phyloP scores from a whole-genome alignment of 2,797 vertebrate genomes.

The Poecilia gillii region DNA sequence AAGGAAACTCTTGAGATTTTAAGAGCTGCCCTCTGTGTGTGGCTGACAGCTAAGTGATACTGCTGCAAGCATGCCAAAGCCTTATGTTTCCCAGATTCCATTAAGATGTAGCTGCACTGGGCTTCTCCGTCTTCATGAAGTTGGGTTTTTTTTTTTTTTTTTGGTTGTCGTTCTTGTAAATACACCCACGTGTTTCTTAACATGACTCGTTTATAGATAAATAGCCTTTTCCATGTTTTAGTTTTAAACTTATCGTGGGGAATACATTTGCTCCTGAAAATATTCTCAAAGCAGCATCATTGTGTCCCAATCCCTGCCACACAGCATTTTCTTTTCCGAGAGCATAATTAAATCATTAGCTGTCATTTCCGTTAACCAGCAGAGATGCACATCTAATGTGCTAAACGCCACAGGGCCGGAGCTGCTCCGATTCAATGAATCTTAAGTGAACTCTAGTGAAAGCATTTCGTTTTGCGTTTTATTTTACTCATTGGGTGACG shows the following conservation, averaged over 20 bases:
- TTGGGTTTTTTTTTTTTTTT: not conserved
- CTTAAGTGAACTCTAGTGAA: conserved; percentile 56
- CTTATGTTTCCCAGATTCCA: conserved; percentile 69
- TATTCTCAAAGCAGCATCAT: conserved; percentile 12
- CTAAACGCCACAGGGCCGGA: conserved; percentile 57
- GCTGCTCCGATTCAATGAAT: conserved; percentile 59
- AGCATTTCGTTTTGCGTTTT: conserved; percentile 43
- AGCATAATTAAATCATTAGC: conserved; percentile 64
- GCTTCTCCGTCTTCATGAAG: conserved; percentile 57
- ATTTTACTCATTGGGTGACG: conserved; percentile 26
- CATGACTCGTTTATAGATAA: conserved; percentile 1
- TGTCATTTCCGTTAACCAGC: conserved; percentile 57
- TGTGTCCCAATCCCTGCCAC: conserved; percentile 30
- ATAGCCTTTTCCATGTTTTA: not conserved
- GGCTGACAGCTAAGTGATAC: conserved; percentile 62
- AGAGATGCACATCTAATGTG: conserved; percentile 61
- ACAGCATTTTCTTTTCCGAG: conserved; percentile 44
- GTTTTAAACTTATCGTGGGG: not conserved
- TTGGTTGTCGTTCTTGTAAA: conserved; percentile 7
- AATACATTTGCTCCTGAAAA: not conserved
- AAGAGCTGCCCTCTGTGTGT: conserved; percentile 60
- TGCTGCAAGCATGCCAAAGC: conserved; percentile 67
- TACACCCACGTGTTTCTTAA: conserved; percentile 40
- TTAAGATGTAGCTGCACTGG: conserved; percentile 61
- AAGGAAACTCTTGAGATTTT: conserved; percentile 56